Base-by-base conservation (phyloP, 2,113 vertebrate species). In the Callipepla californica region DNA sequence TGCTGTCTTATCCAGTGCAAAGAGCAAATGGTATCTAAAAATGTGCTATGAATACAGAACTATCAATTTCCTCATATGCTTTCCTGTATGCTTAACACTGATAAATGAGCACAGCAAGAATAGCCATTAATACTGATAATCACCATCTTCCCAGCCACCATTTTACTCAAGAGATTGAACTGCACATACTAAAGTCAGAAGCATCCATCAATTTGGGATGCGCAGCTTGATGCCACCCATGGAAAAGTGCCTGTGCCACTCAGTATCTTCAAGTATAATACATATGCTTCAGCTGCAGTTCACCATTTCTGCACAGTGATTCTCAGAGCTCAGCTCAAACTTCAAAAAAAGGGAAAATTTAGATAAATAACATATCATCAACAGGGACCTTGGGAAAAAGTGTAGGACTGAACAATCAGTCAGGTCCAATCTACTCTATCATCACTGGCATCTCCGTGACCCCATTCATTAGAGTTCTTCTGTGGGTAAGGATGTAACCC, bases 41-140 rank as follows among this genome's bases (percentile, higher is more conserved):
- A 84, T 79, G 40, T 78, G 83, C 70, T 66, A 57, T n/a, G 61
- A 81, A 80, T 85, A 77, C 48, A 77, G 58, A 76, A 70, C 58
- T 93, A 87, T 88, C 93, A n/a, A 59, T 91, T 85, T 87, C 65
- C 47, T 89, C 9, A 7, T 74, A 61, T n/a, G n/a, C 66, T n/a
- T 89, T 91, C 70, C 63, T 82, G 44, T 44, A 55, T 44, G 40
- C 70, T 72, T 87, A 87, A 81, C 62, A 48, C n/a, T 89, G 89
- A 94, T 21, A 92, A 91, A 95, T 0, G 40, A 87, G 70, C n/a
- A 14, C 44, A 40, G 75, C 48, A 85, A 91, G 70, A 93, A 87
- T 1, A 87, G 32, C 51, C 74, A 85, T 94, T 55, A 28, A 85
- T 85, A 89, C 40, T 19, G 63, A 91, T 65, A 81, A 87, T 76